A percentile compares a stretch with the other conserved stretches of the same genome.
These are phyloP conservation scores for Scaptomyza reducta DNA, from an alignment of 2,888 invertebrate species.

Conservation along the genomic window DNA sequence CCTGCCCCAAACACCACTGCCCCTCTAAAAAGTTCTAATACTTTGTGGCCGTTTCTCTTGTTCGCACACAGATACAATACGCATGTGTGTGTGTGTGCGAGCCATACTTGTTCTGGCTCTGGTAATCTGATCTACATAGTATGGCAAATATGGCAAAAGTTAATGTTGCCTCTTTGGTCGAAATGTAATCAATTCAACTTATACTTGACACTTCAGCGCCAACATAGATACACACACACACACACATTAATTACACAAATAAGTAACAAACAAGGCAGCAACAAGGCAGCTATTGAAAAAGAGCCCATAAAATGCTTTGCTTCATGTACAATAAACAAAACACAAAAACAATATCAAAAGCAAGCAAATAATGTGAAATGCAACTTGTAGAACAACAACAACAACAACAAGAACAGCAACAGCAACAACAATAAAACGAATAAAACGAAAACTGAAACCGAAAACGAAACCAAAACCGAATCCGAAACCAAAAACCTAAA, in stretches of 20 bases:
- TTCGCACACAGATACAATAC: neutral
- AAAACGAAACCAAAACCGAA: conserved; percentile 40
- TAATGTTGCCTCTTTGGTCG: conserved; percentile 55
- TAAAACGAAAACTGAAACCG: conserved; percentile 55
- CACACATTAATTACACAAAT: conserved; percentile 56
- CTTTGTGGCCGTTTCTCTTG: conserved; percentile 29
- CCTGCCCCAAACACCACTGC: neutral
- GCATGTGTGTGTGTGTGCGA: conserved; percentile 11
- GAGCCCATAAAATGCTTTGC: conserved; percentile 57
- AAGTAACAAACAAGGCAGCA: conserved; percentile 42
- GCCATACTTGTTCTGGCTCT: conserved; percentile 28
- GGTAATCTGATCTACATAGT: conserved; percentile 60
- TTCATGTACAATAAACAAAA: conserved; percentile 24
- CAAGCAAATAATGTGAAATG: conserved; percentile 52
- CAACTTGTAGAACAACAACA: conserved; percentile 68
- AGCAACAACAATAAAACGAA: neutral
- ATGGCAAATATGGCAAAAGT: conserved; percentile 64
- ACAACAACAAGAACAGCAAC: neutral
- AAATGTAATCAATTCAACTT: conserved; percentile 69
- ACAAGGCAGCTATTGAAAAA: conserved; percentile 39
- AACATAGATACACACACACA: conserved; percentile 38
- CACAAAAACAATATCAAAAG: conserved; percentile 30
- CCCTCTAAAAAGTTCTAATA: conserved; percentile 14
- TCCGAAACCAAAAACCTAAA: conserved; percentile 42
- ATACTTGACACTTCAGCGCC: conserved; percentile 63